Evolutionary conservation across 64 coral and sea anemone genomes (phyloP).

Genomic region (Montipora sp.): DNA sequence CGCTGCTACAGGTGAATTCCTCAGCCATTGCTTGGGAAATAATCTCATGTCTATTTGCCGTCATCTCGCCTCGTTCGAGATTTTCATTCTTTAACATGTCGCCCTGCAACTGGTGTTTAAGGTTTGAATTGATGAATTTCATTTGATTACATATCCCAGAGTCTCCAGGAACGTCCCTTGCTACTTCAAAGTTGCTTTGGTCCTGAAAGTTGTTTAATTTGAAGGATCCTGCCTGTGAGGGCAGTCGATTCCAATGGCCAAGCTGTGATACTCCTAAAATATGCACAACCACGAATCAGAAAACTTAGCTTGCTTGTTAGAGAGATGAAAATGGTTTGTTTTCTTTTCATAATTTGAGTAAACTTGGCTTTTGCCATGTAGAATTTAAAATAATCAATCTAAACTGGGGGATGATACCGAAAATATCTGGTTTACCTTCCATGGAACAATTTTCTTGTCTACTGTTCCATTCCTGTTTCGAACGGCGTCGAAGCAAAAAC

Average conservation of each 20-base stretch:
- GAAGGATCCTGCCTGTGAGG: not conserved
- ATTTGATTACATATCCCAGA: not conserved
- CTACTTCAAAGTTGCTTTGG: not conserved
- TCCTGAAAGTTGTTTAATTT: not conserved
- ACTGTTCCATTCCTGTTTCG: conserved; percentile 31
- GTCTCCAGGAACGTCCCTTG: not conserved
- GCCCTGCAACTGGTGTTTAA: not conserved
- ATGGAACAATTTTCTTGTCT: conserved; percentile 5
- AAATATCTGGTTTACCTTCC: not conserved
- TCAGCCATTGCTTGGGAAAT: not conserved
- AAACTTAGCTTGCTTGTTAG: not conserved
- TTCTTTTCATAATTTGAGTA: not conserved
- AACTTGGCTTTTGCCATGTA: not conserved
- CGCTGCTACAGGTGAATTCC: not conserved
- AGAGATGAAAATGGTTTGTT: not conserved
- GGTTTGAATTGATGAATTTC: not conserved
- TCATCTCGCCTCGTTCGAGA: not conserved
- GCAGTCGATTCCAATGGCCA: not conserved
- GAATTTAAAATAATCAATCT: not conserved
- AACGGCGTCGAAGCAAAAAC: conserved; percentile 39
- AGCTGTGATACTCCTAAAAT: conserved; percentile 25
- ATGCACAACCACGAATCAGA: conserved; percentile 1
- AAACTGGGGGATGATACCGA: not conserved
- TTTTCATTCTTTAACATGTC: not conserved
- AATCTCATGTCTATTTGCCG: not conserved